Evolutionary conservation across 92 coral and sea anemone genomes (phyloP), one percentile per base, ranked within the genome.

Genomic region (Muricea muricata): DNA sequence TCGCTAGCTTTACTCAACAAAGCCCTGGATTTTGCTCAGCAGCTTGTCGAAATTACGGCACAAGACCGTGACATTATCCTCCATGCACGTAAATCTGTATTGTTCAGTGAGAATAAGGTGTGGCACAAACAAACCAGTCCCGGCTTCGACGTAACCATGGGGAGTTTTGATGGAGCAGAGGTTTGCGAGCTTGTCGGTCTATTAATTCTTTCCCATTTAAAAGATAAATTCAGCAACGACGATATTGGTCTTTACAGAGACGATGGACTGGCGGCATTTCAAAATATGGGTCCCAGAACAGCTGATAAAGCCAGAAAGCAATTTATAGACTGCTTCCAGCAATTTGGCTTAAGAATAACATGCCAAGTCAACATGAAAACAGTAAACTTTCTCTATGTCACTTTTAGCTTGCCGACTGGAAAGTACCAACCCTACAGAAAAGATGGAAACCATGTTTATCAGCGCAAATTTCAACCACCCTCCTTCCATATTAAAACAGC

Each of bases 361-460:
- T 14, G 20, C 65, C 65, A 57, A 57, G 26, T 26, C 8, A 57
- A 57, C 65, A 14, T 57, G 28, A 57, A 57, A 23, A 57, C 28
- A 20, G 65, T 57, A 9, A 57, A 57, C 28, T 57, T 15, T 26
- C 65, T 57, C 20, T 20, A 57, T 57, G 24, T 57, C 20, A 57
- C 65, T 14, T 26, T 57, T 15, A 57, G 21, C 65, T 26, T 57
- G 11, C 8, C 20, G 24, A 23, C 15, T 26, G 65, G 65, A 8
- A 57, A 24, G 8, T 57, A 15, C 65, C 65, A 57, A 24, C 65
- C 65, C 21, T 57, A 57, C 65, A 57, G 65, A 57, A 57, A 57
- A 57, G 23, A 20, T 11, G 65, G 28, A 9, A 57, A 57, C 65
- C 28, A 15, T 57, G 26, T 57, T 15, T 24, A 57, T 57, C 28